These are phyloP conservation scores for Acromyrmex echinatior DNA, from an alignment of 1,140 invertebrate species.

Conservation along the genomic window DNA sequence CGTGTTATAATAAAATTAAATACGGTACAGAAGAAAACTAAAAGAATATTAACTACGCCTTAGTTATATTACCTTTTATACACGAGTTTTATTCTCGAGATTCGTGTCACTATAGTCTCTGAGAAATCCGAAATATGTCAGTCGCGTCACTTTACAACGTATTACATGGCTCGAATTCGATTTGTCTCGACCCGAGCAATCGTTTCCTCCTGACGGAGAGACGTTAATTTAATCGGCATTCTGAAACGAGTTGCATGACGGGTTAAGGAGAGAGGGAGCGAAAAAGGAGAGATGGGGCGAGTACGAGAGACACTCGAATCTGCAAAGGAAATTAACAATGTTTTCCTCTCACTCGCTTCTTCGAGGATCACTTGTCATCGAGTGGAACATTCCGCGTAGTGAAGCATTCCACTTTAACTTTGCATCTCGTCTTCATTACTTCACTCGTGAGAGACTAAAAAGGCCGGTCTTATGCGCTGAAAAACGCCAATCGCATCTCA, in stretches of 20 bases:
- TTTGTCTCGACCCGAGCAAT: conserved; percentile 70
- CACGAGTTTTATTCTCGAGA: conserved; percentile 10
- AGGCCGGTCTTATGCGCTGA: not conserved
- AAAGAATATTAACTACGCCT: not conserved
- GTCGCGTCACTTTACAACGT: conserved; percentile 59
- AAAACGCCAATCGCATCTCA: conserved; percentile 7
- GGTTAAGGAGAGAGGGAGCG: conserved; percentile 9
- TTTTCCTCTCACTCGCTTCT: conserved; percentile 77
- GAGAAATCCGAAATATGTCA: conserved; percentile 48
- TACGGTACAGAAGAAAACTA: not conserved
- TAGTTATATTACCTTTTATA: not conserved
- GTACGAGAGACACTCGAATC: conserved; percentile 74
- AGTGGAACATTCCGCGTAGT: conserved; percentile 70
- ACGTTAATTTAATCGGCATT: conserved; percentile 79
- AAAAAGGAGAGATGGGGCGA: conserved; percentile 48
- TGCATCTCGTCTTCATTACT: conserved; percentile 67
- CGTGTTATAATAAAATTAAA: conserved; percentile 13
- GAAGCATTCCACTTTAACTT: conserved; percentile 76
- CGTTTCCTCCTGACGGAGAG: conserved; percentile 67
- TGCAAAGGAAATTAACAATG: conserved; percentile 82
- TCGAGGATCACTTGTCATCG: conserved; percentile 77
- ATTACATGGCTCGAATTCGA: conserved; percentile 71
- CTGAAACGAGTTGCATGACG: conserved; percentile 70
- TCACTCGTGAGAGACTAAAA: not conserved
- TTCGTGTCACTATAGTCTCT: not conserved